These are phyloP conservation scores for Tinamus major DNA, from an alignment of 2,797 vertebrate species.

Conservation along the genomic window DNA sequence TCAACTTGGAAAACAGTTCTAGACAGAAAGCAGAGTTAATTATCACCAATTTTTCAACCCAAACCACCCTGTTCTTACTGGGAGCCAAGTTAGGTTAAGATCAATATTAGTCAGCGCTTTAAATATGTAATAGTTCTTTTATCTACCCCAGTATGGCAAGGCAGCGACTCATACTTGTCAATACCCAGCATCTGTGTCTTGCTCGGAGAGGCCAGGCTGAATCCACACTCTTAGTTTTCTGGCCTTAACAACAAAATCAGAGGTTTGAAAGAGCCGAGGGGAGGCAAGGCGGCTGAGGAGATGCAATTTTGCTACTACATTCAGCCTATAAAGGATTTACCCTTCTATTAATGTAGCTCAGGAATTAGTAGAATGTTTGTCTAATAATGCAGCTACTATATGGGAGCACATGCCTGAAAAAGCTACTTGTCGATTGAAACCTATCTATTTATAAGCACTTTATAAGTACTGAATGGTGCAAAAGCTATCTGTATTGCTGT, in stretches of 20 bases:
- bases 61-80: background rate
- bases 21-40: background rate
- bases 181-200: background rate
- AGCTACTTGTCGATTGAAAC: slow-evolving; percentile 71
- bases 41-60: background rate
- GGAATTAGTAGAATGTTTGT: slow-evolving; percentile 76
- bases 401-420: slow-evolving; percentile 75
- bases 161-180: background rate
- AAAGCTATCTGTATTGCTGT: slow-evolving; percentile 29
- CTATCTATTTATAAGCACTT: slow-evolving; percentile 77
- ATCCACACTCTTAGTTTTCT: background rate
- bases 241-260: background rate
- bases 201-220: background rate
- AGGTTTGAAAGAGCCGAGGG: background rate
- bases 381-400: slow-evolving; percentile 80
- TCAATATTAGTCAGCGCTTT: background rate
- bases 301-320: slow-evolving; percentile 18
- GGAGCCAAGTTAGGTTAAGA: background rate
- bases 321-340: slow-evolving; percentile 59
- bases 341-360: slow-evolving; percentile 74
- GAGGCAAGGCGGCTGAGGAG: background rate
- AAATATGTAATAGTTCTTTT: background rate
- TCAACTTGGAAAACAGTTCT: background rate
- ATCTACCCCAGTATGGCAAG: background rate
- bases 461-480: slow-evolving; percentile 17